Base-by-base conservation (phyloP, 2,113 vertebrate species). In the Pituophis catenifer region DNA sequence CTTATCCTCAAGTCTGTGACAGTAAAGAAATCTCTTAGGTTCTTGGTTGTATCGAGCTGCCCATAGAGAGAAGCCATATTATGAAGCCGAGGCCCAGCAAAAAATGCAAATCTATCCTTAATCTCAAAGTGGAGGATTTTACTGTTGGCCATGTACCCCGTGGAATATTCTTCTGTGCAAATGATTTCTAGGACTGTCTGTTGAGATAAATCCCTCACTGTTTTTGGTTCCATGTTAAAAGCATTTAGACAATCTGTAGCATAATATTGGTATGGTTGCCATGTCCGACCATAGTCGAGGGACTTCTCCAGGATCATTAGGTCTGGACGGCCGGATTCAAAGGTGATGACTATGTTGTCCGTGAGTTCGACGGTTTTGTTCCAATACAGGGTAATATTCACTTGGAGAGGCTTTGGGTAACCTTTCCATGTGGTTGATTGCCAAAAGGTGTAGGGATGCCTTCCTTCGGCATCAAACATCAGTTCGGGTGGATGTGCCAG, bases 1-100 rank as follows among this genome's bases (percentile, higher is more conserved):
- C 98, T 98, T 97, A 99, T 97, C 94, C 99, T 98, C 97, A 99
- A 98, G 96, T 99, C 99, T 1, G 99, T 99, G 97, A 99, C 98
- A 94, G 99, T 99, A 95, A 99, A 99, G 98, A 99, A 99, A 98
- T 99, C 99, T 97, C 99, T 97, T 96, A 99, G 98, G 95, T 99
- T 99, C 98, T 99, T 99, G 96, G 99, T 99, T 15, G 99, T 99
- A 97, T 99, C 99, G 96, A 99, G 98, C 94, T 99, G 99, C 86
- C 99, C 99, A 2, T 99, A 99, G 88, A 99, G 98, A 12, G 99
- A 99, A 70, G 99, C 99, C 99, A 99, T 99, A 94, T 99, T 99
- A 97, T 99, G 99, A 57, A 99, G 98, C 75, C 98, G 98, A 55
- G 99, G 99, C 93, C 99, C 99, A 52, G 99, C 99, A 92, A 99